These are phyloP conservation scores for Aquatica leii DNA, from an alignment of 2,888 invertebrate species.

Conservation along the genomic window DNA sequence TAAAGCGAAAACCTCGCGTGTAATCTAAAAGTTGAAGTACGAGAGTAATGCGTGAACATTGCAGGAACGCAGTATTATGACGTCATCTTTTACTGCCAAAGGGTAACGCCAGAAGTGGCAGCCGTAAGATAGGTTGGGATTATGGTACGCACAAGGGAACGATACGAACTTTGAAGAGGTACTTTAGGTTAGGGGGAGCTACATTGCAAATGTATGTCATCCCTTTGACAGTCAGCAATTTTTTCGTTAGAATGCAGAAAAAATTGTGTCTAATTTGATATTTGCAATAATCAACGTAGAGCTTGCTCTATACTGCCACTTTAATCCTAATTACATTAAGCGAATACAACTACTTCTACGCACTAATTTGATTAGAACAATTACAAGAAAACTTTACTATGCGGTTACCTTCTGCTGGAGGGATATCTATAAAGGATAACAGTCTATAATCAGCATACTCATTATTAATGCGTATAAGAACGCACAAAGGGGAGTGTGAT, in stretches of 20 bases:
- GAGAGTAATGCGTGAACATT: constrained; percentile 17
- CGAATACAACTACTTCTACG: too few species aligned
- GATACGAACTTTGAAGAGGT: constrained; percentile 30
- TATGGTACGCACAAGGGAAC: constrained; percentile 31
- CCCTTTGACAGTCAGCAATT: constrained; percentile 22
- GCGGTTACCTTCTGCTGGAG: constrained; percentile 32
- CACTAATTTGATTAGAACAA: too few species aligned
- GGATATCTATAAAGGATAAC: constrained; percentile 31
- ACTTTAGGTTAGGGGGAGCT: constrained; percentile 37
- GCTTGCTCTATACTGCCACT: too few species aligned
- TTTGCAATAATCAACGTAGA: too few species aligned
- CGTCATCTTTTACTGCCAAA: constrained; percentile 22
- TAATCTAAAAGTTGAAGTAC: background rate
- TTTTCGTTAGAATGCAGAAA: background rate
- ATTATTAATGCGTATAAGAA: constrained; percentile 38
- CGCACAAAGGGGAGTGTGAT: constrained; percentile 36
- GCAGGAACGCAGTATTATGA: constrained; percentile 18
- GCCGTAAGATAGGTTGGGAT: constrained; percentile 43
- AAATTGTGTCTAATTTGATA: too few species aligned
- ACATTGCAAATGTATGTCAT: constrained; percentile 39
- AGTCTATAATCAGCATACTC: constrained; percentile 36
- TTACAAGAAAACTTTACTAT: too few species aligned
- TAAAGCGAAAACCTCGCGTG: background rate
- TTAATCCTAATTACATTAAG: too few species aligned
- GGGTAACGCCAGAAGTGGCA: constrained; percentile 29